Conservation (phyloP, 2,888 invertebrate species). For the Leistus spinibarbis region DNA sequence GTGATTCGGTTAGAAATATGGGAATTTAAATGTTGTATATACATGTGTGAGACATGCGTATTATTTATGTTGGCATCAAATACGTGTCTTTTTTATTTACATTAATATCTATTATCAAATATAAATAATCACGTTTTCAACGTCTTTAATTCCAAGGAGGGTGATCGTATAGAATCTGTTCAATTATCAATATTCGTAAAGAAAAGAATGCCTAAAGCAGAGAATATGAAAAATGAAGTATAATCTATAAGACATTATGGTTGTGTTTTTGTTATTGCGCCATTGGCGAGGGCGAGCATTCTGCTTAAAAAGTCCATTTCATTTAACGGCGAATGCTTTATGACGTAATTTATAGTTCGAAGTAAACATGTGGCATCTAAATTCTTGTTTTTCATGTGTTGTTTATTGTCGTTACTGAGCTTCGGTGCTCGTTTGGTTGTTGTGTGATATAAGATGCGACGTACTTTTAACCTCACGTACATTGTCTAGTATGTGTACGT, state of each 20-base stretch:
- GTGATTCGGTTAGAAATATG: background rate
- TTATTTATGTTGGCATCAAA: background rate
- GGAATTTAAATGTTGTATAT: background rate
- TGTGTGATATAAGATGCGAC: background rate
- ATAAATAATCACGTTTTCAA: too few relatives aligned
- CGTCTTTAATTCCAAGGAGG: too few relatives aligned
- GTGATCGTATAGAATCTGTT: too few relatives aligned
- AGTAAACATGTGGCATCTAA: conserved; percentile 1
- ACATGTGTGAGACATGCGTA: background rate
- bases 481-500: background rate
- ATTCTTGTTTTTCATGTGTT: background rate
- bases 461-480: conserved; percentile 10
- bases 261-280: background rate
- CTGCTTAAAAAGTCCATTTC: background rate
- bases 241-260: background rate
- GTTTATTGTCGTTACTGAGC: background rate
- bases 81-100: background rate
- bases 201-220: background rate
- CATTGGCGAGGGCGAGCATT: background rate
- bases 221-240: background rate
- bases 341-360: background rate
- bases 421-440: background rate
- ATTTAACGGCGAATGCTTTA: background rate
- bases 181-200: too few relatives aligned
- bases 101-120: too few relatives aligned